Evolutionary conservation across 2,797 vertebrate species (phyloP), one percentile per base, ranked within the genome.

Genomic region (Coccyzus lansbergi): DNA sequence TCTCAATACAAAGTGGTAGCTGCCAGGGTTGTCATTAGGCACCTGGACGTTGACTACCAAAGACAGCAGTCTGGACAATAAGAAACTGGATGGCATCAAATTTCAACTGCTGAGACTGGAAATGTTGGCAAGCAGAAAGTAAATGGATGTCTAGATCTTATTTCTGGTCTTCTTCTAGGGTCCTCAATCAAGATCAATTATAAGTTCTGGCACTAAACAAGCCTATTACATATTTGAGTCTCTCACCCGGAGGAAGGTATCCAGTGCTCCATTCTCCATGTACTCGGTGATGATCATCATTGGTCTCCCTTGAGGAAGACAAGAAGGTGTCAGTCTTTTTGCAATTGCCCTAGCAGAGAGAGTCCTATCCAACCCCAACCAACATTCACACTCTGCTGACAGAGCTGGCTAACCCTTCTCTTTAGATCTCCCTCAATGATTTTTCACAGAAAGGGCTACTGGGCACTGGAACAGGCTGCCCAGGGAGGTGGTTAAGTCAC

Each of bases 201-300:
- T 29, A 86, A 92, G 42, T 76, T 68, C 40, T 7, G 1, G 36
- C 51, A 94, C 31, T 51, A 86, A 14, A 62, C 5, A 74, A 74
- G 87, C 31, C 16, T 46, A 21, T 34, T 48, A 83, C 5, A 81
- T 69, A 71, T 6, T 6, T 24, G 15, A 28, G 28, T 46, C 42
- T 65, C 98, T 97, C 71, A 98, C 98, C 97, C 97, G 95, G 34
- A 98, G 97, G 95, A 98, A 98, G 46, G 97, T 97, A 76, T 98
- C 98, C 86, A 98, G 97, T 2, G 97, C 98, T 78, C 98, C 98
- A 2, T 98, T 97, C 88, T 98, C 98, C 98, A 98, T 98, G 40
- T 98, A 98, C 38, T 98, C 98, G 4, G 98, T 98, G 96, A 98
- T 94, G 91, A 98, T 98, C 98, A 98, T 98, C 96, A 98, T 98